These are phyloP conservation scores for Motacilla tschutschensis DNA, from an alignment of 2,113 vertebrate species.

Conservation along the genomic window DNA sequence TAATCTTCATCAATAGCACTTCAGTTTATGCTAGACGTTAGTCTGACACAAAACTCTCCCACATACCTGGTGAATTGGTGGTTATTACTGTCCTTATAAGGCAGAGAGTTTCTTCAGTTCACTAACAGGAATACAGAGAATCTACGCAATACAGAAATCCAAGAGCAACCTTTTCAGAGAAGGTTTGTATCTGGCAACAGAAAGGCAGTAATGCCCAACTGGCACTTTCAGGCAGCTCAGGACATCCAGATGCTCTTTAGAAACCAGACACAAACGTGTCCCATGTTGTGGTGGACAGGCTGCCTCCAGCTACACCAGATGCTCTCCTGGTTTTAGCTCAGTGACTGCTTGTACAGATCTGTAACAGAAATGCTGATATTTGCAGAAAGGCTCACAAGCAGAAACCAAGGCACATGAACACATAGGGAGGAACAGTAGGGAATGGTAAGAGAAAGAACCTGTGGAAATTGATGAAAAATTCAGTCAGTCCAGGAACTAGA, in stretches of 20 bases:
- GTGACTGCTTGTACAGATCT: neutral
- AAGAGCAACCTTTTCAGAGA: neutral
- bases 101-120: neutral
- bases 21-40: neutral
- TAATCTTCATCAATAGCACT: conserved; percentile 2
- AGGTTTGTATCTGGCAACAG: neutral
- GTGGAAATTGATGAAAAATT: neutral
- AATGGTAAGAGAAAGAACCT: neutral
- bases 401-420: neutral
- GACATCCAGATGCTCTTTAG: neutral
- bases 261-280: neutral
- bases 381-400: neutral
- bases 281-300: neutral
- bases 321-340: neutral
- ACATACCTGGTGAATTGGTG: neutral
- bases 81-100: neutral
- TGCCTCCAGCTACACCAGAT: neutral
- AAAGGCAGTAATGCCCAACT: neutral
- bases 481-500: neutral
- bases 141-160: neutral
- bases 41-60: neutral
- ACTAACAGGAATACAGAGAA: neutral
- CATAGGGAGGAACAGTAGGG: neutral
- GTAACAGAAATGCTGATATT: neutral
- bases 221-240: neutral